These are phyloP conservation scores for Galagoides demidoff DNA, from an alignment of 2,797 vertebrate species.

Conservation along the genomic window DNA sequence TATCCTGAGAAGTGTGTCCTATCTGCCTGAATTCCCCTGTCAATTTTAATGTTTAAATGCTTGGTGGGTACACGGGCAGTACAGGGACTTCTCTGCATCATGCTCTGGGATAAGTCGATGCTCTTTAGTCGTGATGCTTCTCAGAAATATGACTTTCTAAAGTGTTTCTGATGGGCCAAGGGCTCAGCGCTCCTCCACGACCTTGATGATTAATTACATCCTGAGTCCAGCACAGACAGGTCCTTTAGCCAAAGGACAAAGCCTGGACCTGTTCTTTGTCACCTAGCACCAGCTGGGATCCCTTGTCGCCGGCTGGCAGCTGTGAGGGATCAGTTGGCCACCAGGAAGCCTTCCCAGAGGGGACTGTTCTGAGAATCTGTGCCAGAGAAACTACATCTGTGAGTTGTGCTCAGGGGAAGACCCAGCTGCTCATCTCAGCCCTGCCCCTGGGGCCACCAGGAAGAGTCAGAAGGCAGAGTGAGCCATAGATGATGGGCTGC, in stretches of 20 bases:
- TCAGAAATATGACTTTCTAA: neutral
- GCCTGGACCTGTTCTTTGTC: constrained; percentile 35
- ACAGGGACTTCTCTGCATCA: neutral
- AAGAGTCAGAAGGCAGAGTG: neutral
- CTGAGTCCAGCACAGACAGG: constrained; percentile 7
- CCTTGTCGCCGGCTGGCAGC: constrained; percentile 11
- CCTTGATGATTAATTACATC: constrained; percentile 57
- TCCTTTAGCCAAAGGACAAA: constrained; percentile 26
- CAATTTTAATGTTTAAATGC: neutral
- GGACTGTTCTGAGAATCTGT: constrained; percentile 43
- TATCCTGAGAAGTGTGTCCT: neutral
- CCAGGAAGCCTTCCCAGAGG: constrained; percentile 60
- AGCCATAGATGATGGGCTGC: neutral
- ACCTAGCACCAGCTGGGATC: constrained; percentile 55
- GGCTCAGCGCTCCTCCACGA: neutral
- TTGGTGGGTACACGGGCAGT: neutral
- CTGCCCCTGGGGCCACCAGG: rapidly evolving
- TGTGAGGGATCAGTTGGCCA: constrained; percentile 66
- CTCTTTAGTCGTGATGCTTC: neutral
- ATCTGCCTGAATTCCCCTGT: neutral
- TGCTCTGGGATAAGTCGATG: neutral
- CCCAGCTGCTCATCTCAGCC: constrained; percentile 29
- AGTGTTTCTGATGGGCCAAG: neutral
- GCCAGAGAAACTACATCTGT: constrained; percentile 67
- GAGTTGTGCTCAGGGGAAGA: constrained; percentile 47